Evolutionary conservation across 35 echinoderm and acorn worm species (phyloP).

Genomic region (Anneissia japonica): DNA sequence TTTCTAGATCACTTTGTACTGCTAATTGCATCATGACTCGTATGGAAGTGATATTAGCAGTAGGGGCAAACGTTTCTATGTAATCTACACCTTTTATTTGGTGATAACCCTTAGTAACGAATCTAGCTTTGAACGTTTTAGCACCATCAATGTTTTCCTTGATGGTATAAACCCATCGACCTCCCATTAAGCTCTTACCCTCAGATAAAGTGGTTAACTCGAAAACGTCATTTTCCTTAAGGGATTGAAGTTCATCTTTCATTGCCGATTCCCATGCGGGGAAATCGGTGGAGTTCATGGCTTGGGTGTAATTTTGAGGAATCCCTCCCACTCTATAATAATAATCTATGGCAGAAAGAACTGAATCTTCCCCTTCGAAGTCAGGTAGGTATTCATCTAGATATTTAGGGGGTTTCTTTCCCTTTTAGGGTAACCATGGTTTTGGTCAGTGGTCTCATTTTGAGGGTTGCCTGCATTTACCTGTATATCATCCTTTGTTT

Average conservation of each 20-base stretch:
- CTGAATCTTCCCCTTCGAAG: neutral
- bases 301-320: conserved; percentile 20
- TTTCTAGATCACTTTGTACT: conserved; percentile 15
- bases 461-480: too few species aligned
- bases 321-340: conserved; percentile 23
- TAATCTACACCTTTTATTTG: conserved; percentile 23
- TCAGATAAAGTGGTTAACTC: conserved; percentile 16
- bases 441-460: too few species aligned
- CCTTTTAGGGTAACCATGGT: conserved; percentile 25
- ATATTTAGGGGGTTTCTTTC: conserved; percentile 15
- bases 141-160: conserved; percentile 2
- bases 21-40: conserved; percentile 31
- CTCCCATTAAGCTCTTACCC: conserved; percentile 4
- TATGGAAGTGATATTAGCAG: conserved; percentile 20
- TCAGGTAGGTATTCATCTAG: conserved; percentile 17
- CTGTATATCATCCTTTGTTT: too few species aligned
- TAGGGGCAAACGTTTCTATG: conserved; percentile 27
- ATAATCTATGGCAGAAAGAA: conserved; percentile 12
- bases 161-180: conserved; percentile 23
- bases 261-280: conserved; percentile 29
- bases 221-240: conserved; percentile 20
- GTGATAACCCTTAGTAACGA: conserved; percentile 22
- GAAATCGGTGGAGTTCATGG: neutral
- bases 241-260: neutral
- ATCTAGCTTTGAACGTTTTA: conserved; percentile 4